Evolutionary conservation across 2,888 invertebrate species (phyloP), one percentile per base, ranked within the genome.

Genomic region (Mycalesis mineus): DNA sequence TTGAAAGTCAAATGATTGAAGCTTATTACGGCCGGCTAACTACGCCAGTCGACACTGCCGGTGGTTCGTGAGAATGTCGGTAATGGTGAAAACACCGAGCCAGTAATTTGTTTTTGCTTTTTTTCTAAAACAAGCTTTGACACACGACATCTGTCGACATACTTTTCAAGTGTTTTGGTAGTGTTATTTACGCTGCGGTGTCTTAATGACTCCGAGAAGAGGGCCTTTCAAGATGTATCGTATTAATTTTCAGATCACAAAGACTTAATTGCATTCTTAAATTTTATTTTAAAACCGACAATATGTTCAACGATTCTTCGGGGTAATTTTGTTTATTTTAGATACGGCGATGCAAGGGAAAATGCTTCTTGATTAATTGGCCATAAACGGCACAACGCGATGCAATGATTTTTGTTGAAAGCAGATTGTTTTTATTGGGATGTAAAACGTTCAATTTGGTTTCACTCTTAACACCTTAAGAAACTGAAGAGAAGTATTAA

Each of bases 241-340:
- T 78, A 83, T 86, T 82, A 75, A 84, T 83, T 82, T 81, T 75
- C 77, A 77, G 78, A 82, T 80, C 70, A 75, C 80, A 81, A 83
- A 79, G 77, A 77, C 74, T 78, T 87, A 80, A 85, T 82, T 80
- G 77, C 83, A 67, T 76, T 75, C 79, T 87, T 82, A 84, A 82
- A 78, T 83, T 84, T 84, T 82, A 82, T 85, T 86, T 80, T 79
- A 73, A 83, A 82, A 79, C 82, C 80, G 76, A 82, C 84, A 82
- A 74, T 82, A 79, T 78, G 82, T 74, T 73, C 71, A 68, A 65
- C 72, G 71, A 78, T 75, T 72, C 66, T 51, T 54, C 60, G 63
- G 63, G 49, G 62, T 68, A 62, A 65, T 67, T 69, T 65, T 65
- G 61, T 68, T 67, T 62, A 66, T 71, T 66, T 73, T 75, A 78